Conservation (phyloP, 2,797 vertebrate genomes). For the Denticeps clupeoides region DNA sequence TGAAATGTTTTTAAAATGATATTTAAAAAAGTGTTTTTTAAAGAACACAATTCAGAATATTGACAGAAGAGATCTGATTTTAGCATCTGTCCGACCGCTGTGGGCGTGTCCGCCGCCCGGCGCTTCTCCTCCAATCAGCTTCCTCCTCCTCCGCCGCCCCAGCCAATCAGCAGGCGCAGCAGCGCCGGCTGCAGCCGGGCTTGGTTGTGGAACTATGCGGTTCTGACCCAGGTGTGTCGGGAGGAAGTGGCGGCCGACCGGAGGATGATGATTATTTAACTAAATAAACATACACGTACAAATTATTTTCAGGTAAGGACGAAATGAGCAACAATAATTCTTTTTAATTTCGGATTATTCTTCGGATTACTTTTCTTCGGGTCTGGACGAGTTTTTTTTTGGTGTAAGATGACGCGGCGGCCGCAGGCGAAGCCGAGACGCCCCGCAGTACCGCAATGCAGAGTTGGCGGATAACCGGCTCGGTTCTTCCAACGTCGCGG, state of each 20-base stretch:
- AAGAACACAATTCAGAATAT: no score
- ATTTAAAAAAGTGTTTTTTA: no score
- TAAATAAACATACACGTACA: no score
- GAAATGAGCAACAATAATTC: neutral
- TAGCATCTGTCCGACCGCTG: conserved; percentile 1
- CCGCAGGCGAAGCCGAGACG: conserved; percentile 3
- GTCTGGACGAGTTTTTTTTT: neutral
- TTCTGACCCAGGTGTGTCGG: conserved; percentile 42
- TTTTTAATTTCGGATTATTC: neutral
- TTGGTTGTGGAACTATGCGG: conserved; percentile 37
- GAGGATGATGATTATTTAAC: no score
- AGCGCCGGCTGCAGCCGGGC: conserved; percentile 34
- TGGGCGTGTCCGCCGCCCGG: conserved; percentile 38
- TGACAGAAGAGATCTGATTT: no score
- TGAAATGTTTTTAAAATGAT: no score
- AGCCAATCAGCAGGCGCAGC: conserved; percentile 54
- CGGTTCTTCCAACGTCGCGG: no score
- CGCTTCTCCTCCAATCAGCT: conserved; percentile 19
- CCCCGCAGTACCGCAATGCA: conserved; percentile 63
- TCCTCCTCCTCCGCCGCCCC: conserved; percentile 22
- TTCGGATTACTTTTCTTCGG: neutral
- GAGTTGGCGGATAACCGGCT: conserved; percentile 28
- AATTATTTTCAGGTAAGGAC: conserved; percentile 52
- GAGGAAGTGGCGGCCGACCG: conserved; percentile 16
- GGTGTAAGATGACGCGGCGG: neutral